phyloP scores from a whole-genome alignment of 2,888 invertebrate genomes.

The Eueremaeus valkanovi region DNA sequence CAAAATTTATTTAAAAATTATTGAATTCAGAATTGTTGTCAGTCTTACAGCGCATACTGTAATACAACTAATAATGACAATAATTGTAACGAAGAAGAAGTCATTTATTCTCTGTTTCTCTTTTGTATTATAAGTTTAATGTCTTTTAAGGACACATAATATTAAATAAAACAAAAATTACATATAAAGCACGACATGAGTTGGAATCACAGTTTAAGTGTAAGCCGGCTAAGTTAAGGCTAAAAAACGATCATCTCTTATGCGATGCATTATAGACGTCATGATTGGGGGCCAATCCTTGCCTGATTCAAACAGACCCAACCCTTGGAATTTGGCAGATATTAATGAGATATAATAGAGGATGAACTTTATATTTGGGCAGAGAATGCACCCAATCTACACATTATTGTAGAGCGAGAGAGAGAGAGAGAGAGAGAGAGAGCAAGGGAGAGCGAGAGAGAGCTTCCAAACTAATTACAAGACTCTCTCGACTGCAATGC shows the following conservation, averaged over 20 bases:
- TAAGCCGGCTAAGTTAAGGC: slow-evolving; percentile 16
- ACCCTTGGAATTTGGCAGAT: slow-evolving; percentile 32
- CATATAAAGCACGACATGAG: not conserved
- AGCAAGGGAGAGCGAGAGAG: not conserved
- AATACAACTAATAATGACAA: too few species aligned
- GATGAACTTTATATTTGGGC: slow-evolving; percentile 24
- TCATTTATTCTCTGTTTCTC: not conserved
- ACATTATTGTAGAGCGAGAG: too few species aligned
- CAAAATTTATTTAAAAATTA: too few species aligned
- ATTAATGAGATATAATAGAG: slow-evolving; percentile 27
- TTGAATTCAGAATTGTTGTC: too few species aligned
- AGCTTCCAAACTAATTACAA: slow-evolving; percentile 14
- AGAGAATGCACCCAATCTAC: not conserved
- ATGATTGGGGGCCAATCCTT: slow-evolving; percentile 29
- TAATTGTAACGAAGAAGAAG: too few species aligned
- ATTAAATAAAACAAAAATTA: slow-evolving; percentile 13
- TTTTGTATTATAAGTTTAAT: not conserved
- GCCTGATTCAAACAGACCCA: not conserved
- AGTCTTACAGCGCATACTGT: too few species aligned
- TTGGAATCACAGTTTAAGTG: not conserved
- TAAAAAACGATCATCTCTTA: slow-evolving; percentile 12
- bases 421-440: not conserved
- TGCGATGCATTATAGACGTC: slow-evolving; percentile 22
- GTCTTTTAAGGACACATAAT: not conserved
- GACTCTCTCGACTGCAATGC: too few species aligned